Evolutionary conservation across 2,888 invertebrate genomes (phyloP).

Genomic region (Drosophila atripex): DNA sequence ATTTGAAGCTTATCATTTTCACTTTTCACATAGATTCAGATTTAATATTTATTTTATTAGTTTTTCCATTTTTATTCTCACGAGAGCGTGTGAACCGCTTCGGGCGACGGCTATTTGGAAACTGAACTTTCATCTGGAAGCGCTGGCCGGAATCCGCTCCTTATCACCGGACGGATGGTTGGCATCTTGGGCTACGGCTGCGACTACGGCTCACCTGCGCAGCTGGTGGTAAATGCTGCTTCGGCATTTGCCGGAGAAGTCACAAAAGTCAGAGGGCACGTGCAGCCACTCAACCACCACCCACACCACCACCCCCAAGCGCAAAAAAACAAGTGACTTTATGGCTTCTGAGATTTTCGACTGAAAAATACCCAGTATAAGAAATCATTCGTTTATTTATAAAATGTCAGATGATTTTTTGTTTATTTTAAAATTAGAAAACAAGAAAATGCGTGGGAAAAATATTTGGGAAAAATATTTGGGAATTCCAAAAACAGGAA

Average conservation of each 20-base stretch:
- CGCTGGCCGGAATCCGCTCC: constrained; percentile 24
- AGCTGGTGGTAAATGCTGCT: constrained; percentile 75
- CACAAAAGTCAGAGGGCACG: constrained; percentile 67
- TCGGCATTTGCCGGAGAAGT: constrained; percentile 38
- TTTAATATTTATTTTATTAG: background rate
- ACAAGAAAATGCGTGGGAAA: constrained; percentile 3
- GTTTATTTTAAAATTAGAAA: constrained; percentile 1
- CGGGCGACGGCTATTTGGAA: constrained; percentile 51
- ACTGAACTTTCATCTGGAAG: constrained; percentile 55
- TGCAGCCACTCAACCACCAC: constrained; percentile 68
- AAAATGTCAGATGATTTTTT: constrained; percentile 4
- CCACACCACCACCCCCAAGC: constrained; percentile 3
- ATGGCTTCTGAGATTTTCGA: background rate
- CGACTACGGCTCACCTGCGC: constrained; percentile 66
- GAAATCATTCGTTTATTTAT: constrained; percentile 21
- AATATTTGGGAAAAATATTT: background rate
- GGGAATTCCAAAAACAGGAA: background rate
- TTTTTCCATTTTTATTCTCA: background rate
- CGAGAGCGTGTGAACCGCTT: constrained; percentile 50
- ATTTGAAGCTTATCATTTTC: background rate
- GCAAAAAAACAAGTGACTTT: constrained; percentile 8
- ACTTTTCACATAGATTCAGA: background rate
- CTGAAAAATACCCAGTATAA: constrained; percentile 9
- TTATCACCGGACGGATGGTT: constrained; percentile 16
- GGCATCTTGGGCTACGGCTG: constrained; percentile 6